Percentiles rank a stretch among this genome's conserved stretches.
Conservation (phyloP, 2,888 invertebrate species). For the Acronicta psi region DNA sequence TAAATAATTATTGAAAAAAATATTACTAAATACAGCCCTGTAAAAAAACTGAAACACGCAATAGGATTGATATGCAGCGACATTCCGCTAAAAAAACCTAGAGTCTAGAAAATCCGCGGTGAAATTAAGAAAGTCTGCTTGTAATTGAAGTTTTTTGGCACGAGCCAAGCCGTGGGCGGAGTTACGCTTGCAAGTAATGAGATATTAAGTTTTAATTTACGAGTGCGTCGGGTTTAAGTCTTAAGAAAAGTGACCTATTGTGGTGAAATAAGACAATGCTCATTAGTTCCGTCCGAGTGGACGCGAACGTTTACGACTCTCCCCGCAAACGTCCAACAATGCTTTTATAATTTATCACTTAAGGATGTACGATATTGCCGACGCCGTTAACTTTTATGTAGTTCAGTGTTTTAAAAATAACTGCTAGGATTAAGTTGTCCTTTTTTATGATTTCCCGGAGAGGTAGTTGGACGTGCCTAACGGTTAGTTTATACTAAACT, state of each 20-base stretch:
- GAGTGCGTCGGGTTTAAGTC: constrained; percentile 81
- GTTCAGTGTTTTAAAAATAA: constrained; percentile 42
- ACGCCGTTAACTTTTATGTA: constrained; percentile 59
- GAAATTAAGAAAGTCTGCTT: constrained; percentile 59
- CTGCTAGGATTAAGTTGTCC: constrained; percentile 22
- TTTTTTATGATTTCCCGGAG: neutral
- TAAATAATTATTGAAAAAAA: constrained; percentile 2
- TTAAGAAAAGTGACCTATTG: constrained; percentile 87
- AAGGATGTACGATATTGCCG: constrained; percentile 73
- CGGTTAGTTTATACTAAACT: too few relatives aligned
- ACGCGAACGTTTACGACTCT: constrained; percentile 74
- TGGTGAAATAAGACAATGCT: constrained; percentile 85
- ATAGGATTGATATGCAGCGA: constrained; percentile 33
- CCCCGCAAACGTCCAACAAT: constrained; percentile 74
- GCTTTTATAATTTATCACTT: constrained; percentile 83
- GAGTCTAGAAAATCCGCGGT: constrained; percentile 27
- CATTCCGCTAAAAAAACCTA: constrained; percentile 24
- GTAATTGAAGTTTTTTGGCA: constrained; percentile 76
- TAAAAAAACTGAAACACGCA: constrained; percentile 17
- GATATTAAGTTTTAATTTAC: constrained; percentile 87
- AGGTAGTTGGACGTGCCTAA: too few relatives aligned
- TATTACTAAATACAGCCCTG: neutral
- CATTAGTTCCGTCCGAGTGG: constrained; percentile 83
- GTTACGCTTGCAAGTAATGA: constrained; percentile 85
- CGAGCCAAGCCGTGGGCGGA: constrained; percentile 70